Base-by-base conservation (phyloP, 2,113 vertebrate genomes). In the Mungos mungo region DNA sequence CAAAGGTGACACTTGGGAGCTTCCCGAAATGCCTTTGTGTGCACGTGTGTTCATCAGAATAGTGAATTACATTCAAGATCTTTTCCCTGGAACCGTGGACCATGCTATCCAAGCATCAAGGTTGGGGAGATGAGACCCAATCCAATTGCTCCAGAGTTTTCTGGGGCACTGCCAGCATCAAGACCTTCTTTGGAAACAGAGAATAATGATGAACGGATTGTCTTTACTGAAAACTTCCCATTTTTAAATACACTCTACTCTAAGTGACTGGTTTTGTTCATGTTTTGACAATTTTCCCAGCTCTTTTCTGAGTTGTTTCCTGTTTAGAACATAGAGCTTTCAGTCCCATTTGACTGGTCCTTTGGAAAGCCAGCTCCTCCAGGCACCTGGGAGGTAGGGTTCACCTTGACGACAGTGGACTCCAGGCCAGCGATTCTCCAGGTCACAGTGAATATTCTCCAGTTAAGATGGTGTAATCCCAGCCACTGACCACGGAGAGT, bases 381-480 rank as follows among this genome's bases (percentile, higher is more conserved):
- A 3, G 97, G 98, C 68, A 97, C 65, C 92, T 99, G 1, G 98
- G 98, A 41, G 98, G 98, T 60, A 98, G 99, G 96, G 98, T 98
- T 82, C 98, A 99, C 96, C 99, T 99, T 96, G 99, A 99, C 88
- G 98, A 98, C 50, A 99, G 99, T 74, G 98, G 99, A 98, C 92
- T 95, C 7, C 99, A 98, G 99, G 98, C 96, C 92, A 98, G 95
- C 96, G 98, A 99, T 97, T 98, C 97, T 66, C 95, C 97, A 13
- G 87, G 98, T 98, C 92, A 85, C 89, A 31, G n/a, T 71, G 69
- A 93, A 45, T 35, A 47, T 66, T 88, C 10, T 72, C 38, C 9
- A 45, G 21, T 93, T 45, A 88, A 14, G 16, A 38, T 14, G 92
- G 11, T 77, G 13, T 93, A 23, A 72, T 52, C 33, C 41, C 57